Evolutionary conservation across 2,113 vertebrate species (phyloP), one percentile per base, ranked within the genome.

Genomic region (Mixornis gularis): DNA sequence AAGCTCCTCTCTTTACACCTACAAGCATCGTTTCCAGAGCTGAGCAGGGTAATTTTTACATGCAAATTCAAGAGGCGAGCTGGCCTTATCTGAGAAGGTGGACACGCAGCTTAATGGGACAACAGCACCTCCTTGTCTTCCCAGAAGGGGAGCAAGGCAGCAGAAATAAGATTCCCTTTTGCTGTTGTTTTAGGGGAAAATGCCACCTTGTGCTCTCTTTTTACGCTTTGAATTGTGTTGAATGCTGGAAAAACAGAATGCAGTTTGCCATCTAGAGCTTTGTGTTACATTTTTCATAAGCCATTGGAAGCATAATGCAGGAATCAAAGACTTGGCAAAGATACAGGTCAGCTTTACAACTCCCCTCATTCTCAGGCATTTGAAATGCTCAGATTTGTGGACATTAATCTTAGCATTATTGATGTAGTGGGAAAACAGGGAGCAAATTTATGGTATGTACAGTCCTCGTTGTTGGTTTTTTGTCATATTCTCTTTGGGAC

Each of bases 41-140:
- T 49, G 68, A 93, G 80, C 94, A 95, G 96, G 84, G 96, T 92
- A 96, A 97, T 97, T 97, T 97, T 96, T 97, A 95, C 97, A 94
- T 97, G 97, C 95, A 97, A 95, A 97, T 97, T 83, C 85, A 66
- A 81, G 76, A 51, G 55, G 77, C 2, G 0, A 92, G 83, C 43
- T 34, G 88, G 95, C 92, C 93, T 96, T 93, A 95, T 85, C 85
- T 83, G 94, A 76, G 63, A 34, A 4, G 36, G 56, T 69, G 63
- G 87, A 82, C 34, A 10, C 6, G 36, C 72, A 92, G 40, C 76
- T 94, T 92, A 91, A 91, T 94, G 89, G 94, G 76, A 92, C 80
- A 85, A 30, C 17, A 48, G 55, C 78, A 73, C 53, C 71, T 83
- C 41, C 81, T 77, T 85, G 74, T 44, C 85, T 73, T 63, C 80